These are phyloP conservation scores for Brotogeris chrysoptera DNA, from an alignment of 2,797 vertebrate species.

Conservation along the genomic window DNA sequence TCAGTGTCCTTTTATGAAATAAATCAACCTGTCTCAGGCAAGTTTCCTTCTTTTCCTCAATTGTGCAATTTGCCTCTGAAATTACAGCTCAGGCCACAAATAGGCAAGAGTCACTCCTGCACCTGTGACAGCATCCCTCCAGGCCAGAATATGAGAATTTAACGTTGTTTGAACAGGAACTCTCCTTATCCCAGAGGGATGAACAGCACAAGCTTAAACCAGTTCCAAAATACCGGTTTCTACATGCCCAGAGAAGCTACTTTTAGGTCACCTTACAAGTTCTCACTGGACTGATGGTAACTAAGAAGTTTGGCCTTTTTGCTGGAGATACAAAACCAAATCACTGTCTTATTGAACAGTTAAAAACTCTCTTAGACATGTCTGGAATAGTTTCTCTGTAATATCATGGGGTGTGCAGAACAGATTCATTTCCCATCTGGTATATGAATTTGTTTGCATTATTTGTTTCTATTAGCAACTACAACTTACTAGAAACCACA, in stretches of 20 bases:
- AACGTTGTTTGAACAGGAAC: conserved; percentile 8
- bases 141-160: conserved; percentile 23
- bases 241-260: neutral
- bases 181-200: neutral
- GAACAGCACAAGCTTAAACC: neutral
- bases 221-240: neutral
- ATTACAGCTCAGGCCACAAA: neutral
- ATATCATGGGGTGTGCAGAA: conserved; percentile 38
- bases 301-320: neutral
- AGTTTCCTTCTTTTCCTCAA: conserved; percentile 5
- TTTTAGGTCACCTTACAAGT: conserved; percentile 3
- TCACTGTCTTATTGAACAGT: neutral
- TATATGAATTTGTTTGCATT: conserved; percentile 55
- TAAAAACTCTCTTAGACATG: conserved; percentile 1
- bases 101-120: conserved; percentile 2
- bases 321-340: neutral
- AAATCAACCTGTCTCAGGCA: conserved; percentile 6
- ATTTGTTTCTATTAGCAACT: conserved; percentile 69
- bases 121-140: conserved; percentile 40
- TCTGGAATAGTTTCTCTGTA: conserved; percentile 56
- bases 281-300: neutral
- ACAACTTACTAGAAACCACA: conserved; percentile 21
- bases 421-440: conserved; percentile 57
- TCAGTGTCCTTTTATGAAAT: neutral
- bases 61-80: neutral